Evolutionary conservation across 2,797 vertebrate genomes (phyloP).

Genomic region (Lithobates pipiens): DNA sequence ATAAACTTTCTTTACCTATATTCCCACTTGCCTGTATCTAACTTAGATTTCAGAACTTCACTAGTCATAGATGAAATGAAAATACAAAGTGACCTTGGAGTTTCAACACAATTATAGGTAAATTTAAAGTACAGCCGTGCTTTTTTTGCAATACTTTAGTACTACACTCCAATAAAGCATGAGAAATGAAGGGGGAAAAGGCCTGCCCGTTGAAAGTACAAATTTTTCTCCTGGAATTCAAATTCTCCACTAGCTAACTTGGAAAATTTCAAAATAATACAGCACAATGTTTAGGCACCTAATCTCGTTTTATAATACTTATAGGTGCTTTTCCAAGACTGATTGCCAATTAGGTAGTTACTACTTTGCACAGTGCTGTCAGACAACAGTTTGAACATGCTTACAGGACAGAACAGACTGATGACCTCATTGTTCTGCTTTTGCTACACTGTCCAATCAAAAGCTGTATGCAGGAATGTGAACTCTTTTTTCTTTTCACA

Average conservation of each 20-base stretch:
- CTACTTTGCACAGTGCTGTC: not conserved
- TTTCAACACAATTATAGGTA: not conserved
- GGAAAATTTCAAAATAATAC: not conserved
- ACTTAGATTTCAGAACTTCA: slow-evolving; percentile 3
- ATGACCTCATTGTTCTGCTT: not conserved
- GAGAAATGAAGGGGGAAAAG: not conserved
- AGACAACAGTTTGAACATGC: not conserved
- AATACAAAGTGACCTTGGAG: slow-evolving; percentile 9
- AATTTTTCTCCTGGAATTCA: not conserved
- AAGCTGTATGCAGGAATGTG: not conserved
- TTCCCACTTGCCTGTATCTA: slow-evolving; percentile 7
- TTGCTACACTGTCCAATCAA: not conserved
- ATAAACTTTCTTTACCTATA: slow-evolving; percentile 15
- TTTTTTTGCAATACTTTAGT: not conserved
- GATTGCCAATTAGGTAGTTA: not conserved
- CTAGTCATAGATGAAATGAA: slow-evolving; percentile 1
- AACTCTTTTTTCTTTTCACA: no score
- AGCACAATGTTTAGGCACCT: not conserved
- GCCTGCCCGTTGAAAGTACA: not conserved
- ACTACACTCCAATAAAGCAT: not conserved
- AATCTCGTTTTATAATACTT: not conserved
- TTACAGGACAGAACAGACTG: not conserved
- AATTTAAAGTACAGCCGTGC: not conserved
- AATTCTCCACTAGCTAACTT: not conserved
- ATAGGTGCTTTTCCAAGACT: not conserved